Base-by-base conservation (phyloP, 2,888 invertebrate genomes). In the Campoplex capitator region DNA sequence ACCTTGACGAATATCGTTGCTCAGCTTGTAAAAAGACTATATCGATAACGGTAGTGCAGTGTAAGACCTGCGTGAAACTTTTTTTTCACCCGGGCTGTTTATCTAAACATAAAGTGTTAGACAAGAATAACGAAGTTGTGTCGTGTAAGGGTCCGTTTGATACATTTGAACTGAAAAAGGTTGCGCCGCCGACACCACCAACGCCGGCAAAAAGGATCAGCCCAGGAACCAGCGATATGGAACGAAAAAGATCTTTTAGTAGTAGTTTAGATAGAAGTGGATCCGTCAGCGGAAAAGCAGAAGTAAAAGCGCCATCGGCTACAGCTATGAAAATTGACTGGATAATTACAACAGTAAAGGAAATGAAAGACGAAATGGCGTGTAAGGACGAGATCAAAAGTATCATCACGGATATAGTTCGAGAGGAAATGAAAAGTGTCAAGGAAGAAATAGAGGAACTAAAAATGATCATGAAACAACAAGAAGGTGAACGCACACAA, bases 1-100 rank as follows among this genome's bases (percentile, higher is more conserved):
- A 42, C 42, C 8, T 8, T 4, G 42, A 51, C 83, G 8, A 88
- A 83, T 71, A 62, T 88, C 38, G 83, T 85, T 73, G 80, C 88
- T 1, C 85, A 70, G 68, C 70, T 23, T 13, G 13, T 85, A 38
- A 86, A 89, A 45, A 83, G 83, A 32, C 86, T 86, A 35, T 35
- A 35, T 2, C 4, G 4, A 35, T 4, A 42, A 7, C 42, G 42
- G 42, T 42, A 42, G 42, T 73, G 87, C 82, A 28, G 56, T 45
- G 8, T 8, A 51, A 16, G 51, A 3, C 51, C 51, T 58, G 58
- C 28, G n/a, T 28, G 58, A 58, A 58, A 58, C 28, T n/a, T 58
- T 58, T 58, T 58, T 58, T 58, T 58, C 58, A 58, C 28, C 23
- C 58, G 7, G 28, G 1, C 28, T 58, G 58, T 23, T 3, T 58